Evolutionary conservation across 2,113 vertebrate species (phyloP).

Genomic region (Poecilia latipinna): DNA sequence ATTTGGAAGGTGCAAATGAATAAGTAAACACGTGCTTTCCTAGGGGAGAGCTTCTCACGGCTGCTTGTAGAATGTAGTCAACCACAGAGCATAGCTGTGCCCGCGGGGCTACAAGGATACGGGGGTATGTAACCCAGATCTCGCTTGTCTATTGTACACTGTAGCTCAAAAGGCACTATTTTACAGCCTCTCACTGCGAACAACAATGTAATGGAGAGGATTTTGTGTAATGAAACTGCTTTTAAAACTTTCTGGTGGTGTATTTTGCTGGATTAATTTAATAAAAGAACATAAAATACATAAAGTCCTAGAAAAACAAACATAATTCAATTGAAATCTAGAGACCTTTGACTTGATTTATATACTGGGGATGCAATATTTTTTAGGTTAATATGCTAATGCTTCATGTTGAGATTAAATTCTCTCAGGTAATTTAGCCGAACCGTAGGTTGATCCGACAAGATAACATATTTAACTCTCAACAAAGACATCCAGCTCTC

Average conservation of each 20-base stretch:
- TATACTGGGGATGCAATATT: not conserved
- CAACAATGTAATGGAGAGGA: slow-evolving; percentile 17
- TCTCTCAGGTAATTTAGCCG: not conserved
- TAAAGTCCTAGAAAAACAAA: not conserved
- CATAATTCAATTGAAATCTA: not conserved
- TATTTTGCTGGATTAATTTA: not conserved
- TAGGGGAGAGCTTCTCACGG: slow-evolving; percentile 77
- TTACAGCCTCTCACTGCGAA: slow-evolving; percentile 28
- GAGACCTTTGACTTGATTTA: not conserved
- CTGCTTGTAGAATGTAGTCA: slow-evolving; percentile 71
- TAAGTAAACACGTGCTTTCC: slow-evolving; percentile 79
- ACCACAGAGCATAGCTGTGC: slow-evolving; percentile 70
- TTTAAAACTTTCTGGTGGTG: not conserved
- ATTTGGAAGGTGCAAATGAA: slow-evolving; percentile 81
- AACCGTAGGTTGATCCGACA: not conserved
- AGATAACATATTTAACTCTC: slow-evolving; percentile 7
- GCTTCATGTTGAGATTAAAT: slow-evolving; percentile 7
- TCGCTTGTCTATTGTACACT: slow-evolving; percentile 54
- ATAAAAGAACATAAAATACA: not conserved
- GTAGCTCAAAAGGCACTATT: slow-evolving; percentile 42
- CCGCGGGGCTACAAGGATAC: slow-evolving; percentile 67
- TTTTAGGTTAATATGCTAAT: slow-evolving; percentile 1
- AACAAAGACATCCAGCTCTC: slow-evolving; percentile 29
- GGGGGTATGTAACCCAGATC: slow-evolving; percentile 68
- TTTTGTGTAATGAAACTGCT: not conserved